phyloP scores from a whole-genome alignment of 92 coral and sea anemone species.

The Actinostola sp. region DNA sequence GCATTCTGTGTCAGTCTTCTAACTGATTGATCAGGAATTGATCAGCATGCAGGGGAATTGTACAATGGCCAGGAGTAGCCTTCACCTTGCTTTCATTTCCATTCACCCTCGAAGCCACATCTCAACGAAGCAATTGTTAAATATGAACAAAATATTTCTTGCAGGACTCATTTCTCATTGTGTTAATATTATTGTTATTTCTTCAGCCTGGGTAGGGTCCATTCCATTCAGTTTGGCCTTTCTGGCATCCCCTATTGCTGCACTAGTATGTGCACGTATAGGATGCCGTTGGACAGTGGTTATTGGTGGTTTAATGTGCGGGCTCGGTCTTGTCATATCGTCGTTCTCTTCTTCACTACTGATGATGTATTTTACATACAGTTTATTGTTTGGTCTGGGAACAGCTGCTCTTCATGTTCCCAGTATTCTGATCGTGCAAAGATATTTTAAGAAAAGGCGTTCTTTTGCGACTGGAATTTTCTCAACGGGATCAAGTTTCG shows the following conservation, averaged over 20 bases:
- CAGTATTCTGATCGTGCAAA: slow-evolving; percentile 40
- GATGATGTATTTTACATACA: slow-evolving; percentile 53
- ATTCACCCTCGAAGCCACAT: too few species aligned
- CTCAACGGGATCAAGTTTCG: slow-evolving; percentile 65
- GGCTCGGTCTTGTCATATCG: slow-evolving; percentile 37
- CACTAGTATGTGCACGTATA: slow-evolving; percentile 39
- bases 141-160: too few species aligned
- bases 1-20: too few species aligned
- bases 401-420: slow-evolving; percentile 38
- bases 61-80: too few species aligned
- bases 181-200: too few species aligned
- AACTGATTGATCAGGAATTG: too few species aligned
- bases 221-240: slow-evolving; percentile 32
- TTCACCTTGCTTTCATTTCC: too few species aligned
- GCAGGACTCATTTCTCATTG: too few species aligned
- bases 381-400: slow-evolving; percentile 60
- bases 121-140: too few species aligned
- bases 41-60: too few species aligned
- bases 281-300: slow-evolving; percentile 54
- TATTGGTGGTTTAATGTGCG: slow-evolving; percentile 40
- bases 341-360: slow-evolving; percentile 42
- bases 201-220: slow-evolving; percentile 77
- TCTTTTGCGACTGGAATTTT: slow-evolving; percentile 68
- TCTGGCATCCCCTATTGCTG: slow-evolving; percentile 46
- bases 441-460: slow-evolving; percentile 53